Conservation (phyloP, 2,888 invertebrate genomes). For the Hirtodrosophila histrioides region DNA sequence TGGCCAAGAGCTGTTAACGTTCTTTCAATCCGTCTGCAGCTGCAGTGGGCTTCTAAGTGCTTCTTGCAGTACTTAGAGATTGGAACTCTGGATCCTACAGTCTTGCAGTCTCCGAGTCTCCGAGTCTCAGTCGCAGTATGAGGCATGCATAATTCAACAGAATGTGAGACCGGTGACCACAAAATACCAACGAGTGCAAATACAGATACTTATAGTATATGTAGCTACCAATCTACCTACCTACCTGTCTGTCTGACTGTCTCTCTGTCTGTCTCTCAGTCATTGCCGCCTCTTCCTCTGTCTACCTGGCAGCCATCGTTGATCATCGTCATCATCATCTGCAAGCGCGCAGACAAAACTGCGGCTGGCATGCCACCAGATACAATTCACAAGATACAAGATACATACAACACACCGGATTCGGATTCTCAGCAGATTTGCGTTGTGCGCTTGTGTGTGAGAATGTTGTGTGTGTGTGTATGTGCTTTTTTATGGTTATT, state of each 20-base stretch:
- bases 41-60: slow-evolving; percentile 41
- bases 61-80: slow-evolving; percentile 24
- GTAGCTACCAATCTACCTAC: slow-evolving; percentile 48
- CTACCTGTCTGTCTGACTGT: slow-evolving; percentile 44
- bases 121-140: no score
- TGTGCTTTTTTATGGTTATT: slow-evolving; percentile 63
- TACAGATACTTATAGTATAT: slow-evolving; percentile 34
- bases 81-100: slow-evolving; percentile 5
- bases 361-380: slow-evolving; percentile 50
- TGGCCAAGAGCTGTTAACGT: slow-evolving; percentile 25
- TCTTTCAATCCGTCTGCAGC: slow-evolving; percentile 19
- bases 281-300: slow-evolving; percentile 43
- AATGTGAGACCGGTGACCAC: slow-evolving; percentile 52
- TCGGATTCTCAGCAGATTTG: slow-evolving; percentile 64
- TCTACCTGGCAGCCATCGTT: slow-evolving; percentile 59
- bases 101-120: background rate
- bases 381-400: slow-evolving; percentile 44
- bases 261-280: slow-evolving; percentile 1
- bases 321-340: slow-evolving; percentile 55
- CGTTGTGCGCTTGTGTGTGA: slow-evolving; percentile 43
- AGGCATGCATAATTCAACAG: slow-evolving; percentile 69
- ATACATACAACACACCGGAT: slow-evolving; percentile 57
- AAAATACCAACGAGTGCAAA: slow-evolving; percentile 57
- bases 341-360: slow-evolving; percentile 45
- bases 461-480: slow-evolving; percentile 43